Conservation (phyloP, 2,888 invertebrate species). For the Lypha dubia region DNA sequence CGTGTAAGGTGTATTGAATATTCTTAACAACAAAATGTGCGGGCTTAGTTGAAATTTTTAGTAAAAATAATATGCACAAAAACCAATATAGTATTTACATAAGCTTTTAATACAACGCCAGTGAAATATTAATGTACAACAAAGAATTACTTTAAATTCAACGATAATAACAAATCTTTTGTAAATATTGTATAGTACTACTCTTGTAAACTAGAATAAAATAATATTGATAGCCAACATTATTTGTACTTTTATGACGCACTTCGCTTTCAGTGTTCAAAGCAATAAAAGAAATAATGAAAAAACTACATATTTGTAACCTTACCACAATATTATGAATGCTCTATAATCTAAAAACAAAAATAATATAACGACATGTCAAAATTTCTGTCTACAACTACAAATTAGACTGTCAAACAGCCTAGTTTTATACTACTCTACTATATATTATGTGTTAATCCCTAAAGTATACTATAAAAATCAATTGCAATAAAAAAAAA, state of each 20-base stretch:
- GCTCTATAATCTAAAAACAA: background rate
- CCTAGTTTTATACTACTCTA: constrained; percentile 42
- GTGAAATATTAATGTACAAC: constrained; percentile 21
- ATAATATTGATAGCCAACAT: constrained; percentile 21
- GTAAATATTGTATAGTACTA: too few species aligned
- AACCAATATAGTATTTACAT: background rate
- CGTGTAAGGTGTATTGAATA: constrained; percentile 58
- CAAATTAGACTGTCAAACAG: constrained; percentile 39
- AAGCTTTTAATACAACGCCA: background rate
- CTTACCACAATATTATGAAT: background rate
- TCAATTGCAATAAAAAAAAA: constrained; percentile 51
- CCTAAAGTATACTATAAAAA: constrained; percentile 53
- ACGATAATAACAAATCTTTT: constrained; percentile 21
- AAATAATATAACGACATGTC: background rate
- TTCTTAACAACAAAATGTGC: constrained; percentile 26
- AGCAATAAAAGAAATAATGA: constrained; percentile 19
- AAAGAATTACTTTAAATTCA: constrained; percentile 27
- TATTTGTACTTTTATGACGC: constrained; percentile 40
- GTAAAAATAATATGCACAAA: background rate
- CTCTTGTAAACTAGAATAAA: constrained; percentile 1
- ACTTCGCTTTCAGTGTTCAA: constrained; percentile 26
- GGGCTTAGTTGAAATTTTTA: background rate
- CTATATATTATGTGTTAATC: constrained; percentile 33
- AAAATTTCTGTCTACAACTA: constrained; percentile 3
- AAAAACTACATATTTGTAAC: background rate